phyloP scores from a whole-genome alignment of 2,113 vertebrate genomes.

The Bungarus multicinctus region DNA sequence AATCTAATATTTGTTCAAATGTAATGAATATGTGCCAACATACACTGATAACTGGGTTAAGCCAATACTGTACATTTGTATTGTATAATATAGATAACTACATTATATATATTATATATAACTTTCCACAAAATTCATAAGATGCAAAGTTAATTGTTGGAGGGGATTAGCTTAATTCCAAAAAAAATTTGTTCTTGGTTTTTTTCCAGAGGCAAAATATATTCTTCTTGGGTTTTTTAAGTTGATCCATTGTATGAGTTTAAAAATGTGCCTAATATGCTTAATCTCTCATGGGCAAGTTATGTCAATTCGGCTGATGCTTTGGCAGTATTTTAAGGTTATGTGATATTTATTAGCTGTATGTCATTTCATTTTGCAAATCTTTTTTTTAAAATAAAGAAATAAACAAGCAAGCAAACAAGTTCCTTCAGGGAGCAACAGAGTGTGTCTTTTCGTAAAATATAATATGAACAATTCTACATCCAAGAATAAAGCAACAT shows the following conservation, averaged over 20 bases:
- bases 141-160: background rate
- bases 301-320: background rate
- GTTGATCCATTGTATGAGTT: background rate
- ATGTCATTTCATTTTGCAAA: background rate
- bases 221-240: background rate
- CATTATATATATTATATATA: background rate
- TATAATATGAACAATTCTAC: constrained; percentile 4
- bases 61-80: background rate
- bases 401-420: background rate
- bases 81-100: background rate
- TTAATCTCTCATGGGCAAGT: background rate
- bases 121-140: background rate
- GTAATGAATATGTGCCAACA: background rate
- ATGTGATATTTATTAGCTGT: background rate
- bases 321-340: background rate
- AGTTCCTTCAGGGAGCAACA: constrained; percentile 29
- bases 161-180: background rate
- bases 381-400: background rate
- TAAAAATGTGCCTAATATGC: background rate
- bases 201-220: background rate
- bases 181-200: background rate
- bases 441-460: constrained; percentile 36
- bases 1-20: background rate
- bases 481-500: constrained; percentile 7
- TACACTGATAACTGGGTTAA: background rate